A percentile compares a stretch with the other conserved stretches of the same genome.
Evolutionary conservation across 1,140 invertebrate genomes (phyloP).

Genomic region (Scaptomyza graminum): DNA sequence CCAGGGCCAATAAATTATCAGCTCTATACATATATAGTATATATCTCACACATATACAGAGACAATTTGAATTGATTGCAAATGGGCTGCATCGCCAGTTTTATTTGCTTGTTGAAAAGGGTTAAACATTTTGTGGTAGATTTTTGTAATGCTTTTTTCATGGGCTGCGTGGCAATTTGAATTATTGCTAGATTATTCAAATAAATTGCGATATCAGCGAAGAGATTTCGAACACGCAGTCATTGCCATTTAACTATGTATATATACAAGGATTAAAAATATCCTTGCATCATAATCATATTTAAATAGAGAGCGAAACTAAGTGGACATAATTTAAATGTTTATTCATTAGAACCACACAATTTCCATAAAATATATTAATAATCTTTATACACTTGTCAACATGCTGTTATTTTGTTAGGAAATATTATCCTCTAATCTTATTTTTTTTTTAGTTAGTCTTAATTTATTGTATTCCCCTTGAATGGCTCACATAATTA

Average conservation of each 20-base stretch:
- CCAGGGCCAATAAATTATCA: constrained; percentile 62
- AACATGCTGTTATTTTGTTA: too few relatives aligned
- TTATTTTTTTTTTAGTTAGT: neutral
- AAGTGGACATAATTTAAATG: too few relatives aligned
- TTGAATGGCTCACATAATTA: constrained; percentile 32
- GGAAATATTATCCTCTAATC: neutral
- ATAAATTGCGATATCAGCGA: constrained; percentile 53
- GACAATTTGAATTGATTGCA: constrained; percentile 57
- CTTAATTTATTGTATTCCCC: constrained; percentile 22
- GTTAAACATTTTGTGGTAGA: constrained; percentile 43
- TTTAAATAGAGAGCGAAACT: too few relatives aligned
- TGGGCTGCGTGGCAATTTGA: constrained; percentile 52
- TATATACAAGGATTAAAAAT: neutral
- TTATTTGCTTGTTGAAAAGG: constrained; percentile 61
- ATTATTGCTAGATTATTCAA: constrained; percentile 73
- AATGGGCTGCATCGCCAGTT: constrained; percentile 57
- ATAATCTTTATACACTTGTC: too few relatives aligned
- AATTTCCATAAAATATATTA: too few relatives aligned
- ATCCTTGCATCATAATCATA: too few relatives aligned
- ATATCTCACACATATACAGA: neutral
- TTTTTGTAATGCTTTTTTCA: constrained; percentile 34
- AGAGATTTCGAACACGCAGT: constrained; percentile 19
- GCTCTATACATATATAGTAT: constrained; percentile 27
- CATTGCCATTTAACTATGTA: neutral
- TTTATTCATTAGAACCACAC: too few relatives aligned